Percentiles rank a stretch among this genome's conserved stretches.
Evolutionary conservation across 2,888 invertebrate species (phyloP).

Genomic region (Geotrupes spiniger): DNA sequence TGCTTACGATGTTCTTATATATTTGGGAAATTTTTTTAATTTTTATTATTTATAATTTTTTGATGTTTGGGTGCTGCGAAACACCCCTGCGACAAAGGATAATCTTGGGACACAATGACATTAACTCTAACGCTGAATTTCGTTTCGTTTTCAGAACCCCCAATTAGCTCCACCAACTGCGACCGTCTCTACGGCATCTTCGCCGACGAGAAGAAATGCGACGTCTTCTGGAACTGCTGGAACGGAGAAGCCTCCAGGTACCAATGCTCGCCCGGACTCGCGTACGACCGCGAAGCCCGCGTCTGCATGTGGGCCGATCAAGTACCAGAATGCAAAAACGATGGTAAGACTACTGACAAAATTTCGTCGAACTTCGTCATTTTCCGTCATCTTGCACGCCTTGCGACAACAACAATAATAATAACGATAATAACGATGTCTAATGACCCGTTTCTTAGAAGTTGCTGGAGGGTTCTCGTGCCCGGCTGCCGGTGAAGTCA

Average conservation of each 20-base stretch:
- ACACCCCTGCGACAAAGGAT: no score
- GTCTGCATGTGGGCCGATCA: slow-evolving; percentile 97
- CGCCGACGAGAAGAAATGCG: slow-evolving; percentile 82
- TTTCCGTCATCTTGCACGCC: no score
- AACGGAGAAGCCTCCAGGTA: slow-evolving; percentile 91
- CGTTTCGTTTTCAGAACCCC: slow-evolving; percentile 62
- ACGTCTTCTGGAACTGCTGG: slow-evolving; percentile 97
- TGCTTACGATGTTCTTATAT: no score
- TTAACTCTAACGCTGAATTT: no score
- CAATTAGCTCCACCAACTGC: slow-evolving; percentile 82
- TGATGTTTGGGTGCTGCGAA: no score
- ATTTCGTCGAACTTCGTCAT: no score
- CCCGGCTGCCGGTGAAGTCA: slow-evolving; percentile 78
- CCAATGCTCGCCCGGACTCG: slow-evolving; percentile 91
- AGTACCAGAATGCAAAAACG: slow-evolving; percentile 86
- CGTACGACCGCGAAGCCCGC: slow-evolving; percentile 89
- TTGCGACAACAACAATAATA: no score
- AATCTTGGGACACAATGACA: no score
- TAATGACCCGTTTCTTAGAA: slow-evolving; percentile 57
- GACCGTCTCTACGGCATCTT: slow-evolving; percentile 88
- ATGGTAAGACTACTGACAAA: slow-evolving; percentile 58
- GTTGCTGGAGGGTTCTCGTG: slow-evolving; percentile 87
- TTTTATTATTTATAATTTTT: no score
- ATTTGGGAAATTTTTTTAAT: no score
- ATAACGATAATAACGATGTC: no score